A percentile compares a stretch with the other conserved stretches of the same genome.
These are phyloP conservation scores for Sylvilagus floridanus DNA, from an alignment of 2,797 vertebrate genomes.

Conservation along the genomic window DNA sequence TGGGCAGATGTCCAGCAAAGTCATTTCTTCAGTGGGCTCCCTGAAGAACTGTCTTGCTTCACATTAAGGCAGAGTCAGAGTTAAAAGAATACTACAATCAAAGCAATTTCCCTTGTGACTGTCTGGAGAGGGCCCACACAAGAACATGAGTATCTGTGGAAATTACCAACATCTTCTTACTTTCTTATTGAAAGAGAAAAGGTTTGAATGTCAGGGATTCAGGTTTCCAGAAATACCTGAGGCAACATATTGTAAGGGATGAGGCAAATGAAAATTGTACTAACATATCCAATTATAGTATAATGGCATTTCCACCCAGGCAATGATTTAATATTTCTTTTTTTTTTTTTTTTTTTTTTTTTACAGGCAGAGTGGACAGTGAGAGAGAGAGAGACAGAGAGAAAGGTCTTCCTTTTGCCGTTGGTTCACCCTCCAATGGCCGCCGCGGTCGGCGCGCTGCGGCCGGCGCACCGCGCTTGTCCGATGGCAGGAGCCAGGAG, in stretches of 20 bases:
- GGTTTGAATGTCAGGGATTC: neutral
- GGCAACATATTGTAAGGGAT: neutral
- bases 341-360: no score
- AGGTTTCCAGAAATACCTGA: neutral
- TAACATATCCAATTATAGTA: neutral
- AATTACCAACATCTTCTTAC: neutral
- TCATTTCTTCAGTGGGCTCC: conserved; percentile 71
- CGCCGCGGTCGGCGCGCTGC: no score
- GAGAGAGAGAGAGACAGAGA: no score
- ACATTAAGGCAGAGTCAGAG: conserved; percentile 43
- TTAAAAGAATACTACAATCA: neutral
- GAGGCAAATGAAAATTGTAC: neutral
- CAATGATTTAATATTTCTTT: neutral
- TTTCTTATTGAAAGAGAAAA: conserved; percentile 20
- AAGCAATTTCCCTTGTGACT: conserved; percentile 27
- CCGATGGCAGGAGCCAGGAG: no score
- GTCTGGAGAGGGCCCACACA: neutral
- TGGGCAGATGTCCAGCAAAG: conserved; percentile 58
- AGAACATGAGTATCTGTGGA: neutral
- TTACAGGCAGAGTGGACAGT: no score
- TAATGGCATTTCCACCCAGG: neutral
- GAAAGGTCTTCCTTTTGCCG: no score
- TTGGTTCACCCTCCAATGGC: no score
- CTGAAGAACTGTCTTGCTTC: conserved; percentile 68
- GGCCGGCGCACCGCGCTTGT: no score